These are phyloP conservation scores for Drosophila demipolita DNA, from an alignment of 2,888 invertebrate species.

Conservation along the genomic window DNA sequence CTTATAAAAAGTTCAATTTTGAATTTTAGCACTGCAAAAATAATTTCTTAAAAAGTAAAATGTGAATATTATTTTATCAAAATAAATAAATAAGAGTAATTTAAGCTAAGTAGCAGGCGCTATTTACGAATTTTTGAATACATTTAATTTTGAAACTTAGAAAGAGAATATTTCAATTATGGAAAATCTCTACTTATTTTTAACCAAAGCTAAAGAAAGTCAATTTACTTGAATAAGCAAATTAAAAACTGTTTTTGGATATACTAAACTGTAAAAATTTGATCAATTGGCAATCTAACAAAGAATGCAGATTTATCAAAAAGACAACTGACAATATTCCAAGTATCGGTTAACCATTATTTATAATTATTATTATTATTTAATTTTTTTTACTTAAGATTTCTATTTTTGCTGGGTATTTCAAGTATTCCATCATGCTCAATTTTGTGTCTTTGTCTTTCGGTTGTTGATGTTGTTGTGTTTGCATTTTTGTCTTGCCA, in stretches of 20 bases:
- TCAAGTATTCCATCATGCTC: not conserved
- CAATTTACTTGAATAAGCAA: no score
- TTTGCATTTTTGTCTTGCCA: constrained; percentile 65
- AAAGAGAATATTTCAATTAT: no score
- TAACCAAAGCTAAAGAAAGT: no score
- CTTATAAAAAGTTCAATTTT: not conserved
- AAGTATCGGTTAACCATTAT: not conserved
- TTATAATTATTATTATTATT: not conserved
- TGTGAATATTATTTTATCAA: no score
- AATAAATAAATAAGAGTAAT: not conserved
- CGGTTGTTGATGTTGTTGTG: constrained; percentile 37
- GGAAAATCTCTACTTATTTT: not conserved
- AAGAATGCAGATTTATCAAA: not conserved
- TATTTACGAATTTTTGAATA: fast-evolving
- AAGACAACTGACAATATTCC: no score
- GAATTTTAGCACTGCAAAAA: not conserved
- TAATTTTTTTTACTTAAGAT: not conserved
- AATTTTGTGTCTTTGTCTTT: constrained; percentile 12
- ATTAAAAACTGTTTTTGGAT: no score
- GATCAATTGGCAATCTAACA: not conserved
- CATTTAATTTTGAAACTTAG: no score
- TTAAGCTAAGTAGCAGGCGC: not conserved
- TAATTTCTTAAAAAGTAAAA: not conserved
- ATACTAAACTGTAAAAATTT: not conserved
- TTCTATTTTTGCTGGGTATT: constrained; percentile 26